Evolutionary conservation across 35 echinoderm and acorn worm species (phyloP).

Genomic region (Heliocidaris tuberculata): DNA sequence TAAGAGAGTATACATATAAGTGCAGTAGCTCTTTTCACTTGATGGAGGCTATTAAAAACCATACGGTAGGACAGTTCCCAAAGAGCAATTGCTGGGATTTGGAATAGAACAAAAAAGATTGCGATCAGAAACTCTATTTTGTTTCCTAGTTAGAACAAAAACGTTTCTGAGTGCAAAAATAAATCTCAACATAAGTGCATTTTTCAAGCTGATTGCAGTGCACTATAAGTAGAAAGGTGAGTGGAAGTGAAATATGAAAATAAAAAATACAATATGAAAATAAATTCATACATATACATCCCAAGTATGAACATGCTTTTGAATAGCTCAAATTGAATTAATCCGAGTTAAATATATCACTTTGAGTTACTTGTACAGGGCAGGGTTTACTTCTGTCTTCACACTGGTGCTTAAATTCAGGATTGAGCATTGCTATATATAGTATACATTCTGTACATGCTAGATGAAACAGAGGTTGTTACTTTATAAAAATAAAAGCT

Average conservation of each 20-base stretch:
- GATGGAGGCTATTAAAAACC: neutral
- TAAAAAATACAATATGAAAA: neutral
- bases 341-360: too few relatives aligned
- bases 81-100: neutral
- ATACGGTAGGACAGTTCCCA: neutral
- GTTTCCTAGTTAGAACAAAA: too few relatives aligned
- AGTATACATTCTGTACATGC: neutral
- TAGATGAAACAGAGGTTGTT: neutral
- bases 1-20: neutral
- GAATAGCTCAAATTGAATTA: too few relatives aligned
- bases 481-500: neutral
- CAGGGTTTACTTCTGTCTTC: neutral
- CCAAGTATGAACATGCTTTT: neutral
- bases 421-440: neutral
- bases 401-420: neutral
- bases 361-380: neutral
- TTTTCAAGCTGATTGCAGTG: too few relatives aligned
- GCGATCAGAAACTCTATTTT: too few relatives aligned
- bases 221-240: neutral
- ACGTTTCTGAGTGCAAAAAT: neutral
- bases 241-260: neutral
- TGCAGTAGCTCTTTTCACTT: neutral
- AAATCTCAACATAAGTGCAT: neutral
- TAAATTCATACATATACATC: neutral
- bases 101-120: neutral